phyloP scores from a whole-genome alignment of 2,888 invertebrate genomes.

The Nymphalis urticae region DNA sequence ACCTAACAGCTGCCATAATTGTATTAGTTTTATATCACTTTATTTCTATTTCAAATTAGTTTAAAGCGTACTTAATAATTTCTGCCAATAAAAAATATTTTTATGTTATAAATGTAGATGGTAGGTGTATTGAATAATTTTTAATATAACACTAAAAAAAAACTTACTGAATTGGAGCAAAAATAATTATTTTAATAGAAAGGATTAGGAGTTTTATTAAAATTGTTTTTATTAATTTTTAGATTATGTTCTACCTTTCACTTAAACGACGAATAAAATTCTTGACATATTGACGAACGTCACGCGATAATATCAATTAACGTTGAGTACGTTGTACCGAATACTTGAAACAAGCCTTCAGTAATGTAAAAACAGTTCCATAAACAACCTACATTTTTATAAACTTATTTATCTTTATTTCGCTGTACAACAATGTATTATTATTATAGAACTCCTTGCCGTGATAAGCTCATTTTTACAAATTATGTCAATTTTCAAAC shows the following conservation, averaged over 20 bases:
- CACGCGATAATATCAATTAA: not conserved
- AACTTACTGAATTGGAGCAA: not conserved
- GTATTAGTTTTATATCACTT: slow-evolving; percentile 18
- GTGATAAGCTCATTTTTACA: no score
- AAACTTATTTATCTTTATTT: no score
- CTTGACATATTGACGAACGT: not conserved
- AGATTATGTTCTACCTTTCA: not conserved
- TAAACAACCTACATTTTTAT: slow-evolving; percentile 14
- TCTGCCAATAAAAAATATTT: slow-evolving; percentile 7
- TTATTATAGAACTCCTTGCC: no score
- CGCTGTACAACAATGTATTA: no score
- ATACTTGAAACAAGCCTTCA: slow-evolving; percentile 1
- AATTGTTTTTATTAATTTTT: slow-evolving; percentile 6
- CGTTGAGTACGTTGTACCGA: not conserved
- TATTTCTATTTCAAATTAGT: slow-evolving; percentile 18
- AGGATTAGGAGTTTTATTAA: not conserved
- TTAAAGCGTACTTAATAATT: slow-evolving; percentile 4
- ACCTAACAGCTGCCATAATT: slow-evolving; percentile 1
- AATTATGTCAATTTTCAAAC: no score
- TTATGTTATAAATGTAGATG: not conserved
- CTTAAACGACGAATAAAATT: slow-evolving; percentile 5
- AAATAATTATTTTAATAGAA: not conserved
- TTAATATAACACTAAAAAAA: not conserved
- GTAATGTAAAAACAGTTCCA: slow-evolving; percentile 4
- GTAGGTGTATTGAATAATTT: not conserved